Evolutionary conservation across 2,888 invertebrate species (phyloP), one percentile per base, ranked within the genome.

Genomic region (Drosophila fungiperda): DNA sequence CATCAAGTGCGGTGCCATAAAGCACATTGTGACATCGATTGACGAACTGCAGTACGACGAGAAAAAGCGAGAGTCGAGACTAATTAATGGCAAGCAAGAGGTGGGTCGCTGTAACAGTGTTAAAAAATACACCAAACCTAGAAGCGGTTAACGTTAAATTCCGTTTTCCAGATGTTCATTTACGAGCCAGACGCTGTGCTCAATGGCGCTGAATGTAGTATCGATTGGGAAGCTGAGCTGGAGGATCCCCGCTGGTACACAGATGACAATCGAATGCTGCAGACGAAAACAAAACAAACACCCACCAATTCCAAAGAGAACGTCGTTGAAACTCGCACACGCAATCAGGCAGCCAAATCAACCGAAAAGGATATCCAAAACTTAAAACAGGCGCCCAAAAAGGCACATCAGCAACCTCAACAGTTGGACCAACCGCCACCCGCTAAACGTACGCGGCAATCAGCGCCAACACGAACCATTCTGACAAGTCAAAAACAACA

Each of bases 201-300:
- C 7, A 61, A 57, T n/a, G 20, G 61, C 29, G 68, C 65, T 12
- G 53, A 75, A 15, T 68, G 48, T 32, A 17, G 61, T 1, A 83
- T 91, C 32, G 91, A 92, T 64, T 82, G 90, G 68, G 88, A 91
- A 32, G 88, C 91, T 1, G 91, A 91, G 54, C 72, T 91, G 15
- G 83, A 91, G 40, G 82, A 91, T 77, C 92, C 91, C 8, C 91
- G 92, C 36, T 91, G 91, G 91, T 91, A 92, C 53, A 84, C 81
- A 6, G 72, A 89, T 1, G 67, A 64, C 8, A 32, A 26, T 4
- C 55, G 36, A 3, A 9, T 35, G 32, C 12, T 15, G 12, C 33
- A 57, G 17, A 50, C 26, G n/a, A 83, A 61, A 35, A 63, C 77
- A 2, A 82, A 85, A 4, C 84, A 82, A 36, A 57, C 62, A 12